phyloP scores from a whole-genome alignment of 2,888 invertebrate species.

The Belgica antarctica region DNA sequence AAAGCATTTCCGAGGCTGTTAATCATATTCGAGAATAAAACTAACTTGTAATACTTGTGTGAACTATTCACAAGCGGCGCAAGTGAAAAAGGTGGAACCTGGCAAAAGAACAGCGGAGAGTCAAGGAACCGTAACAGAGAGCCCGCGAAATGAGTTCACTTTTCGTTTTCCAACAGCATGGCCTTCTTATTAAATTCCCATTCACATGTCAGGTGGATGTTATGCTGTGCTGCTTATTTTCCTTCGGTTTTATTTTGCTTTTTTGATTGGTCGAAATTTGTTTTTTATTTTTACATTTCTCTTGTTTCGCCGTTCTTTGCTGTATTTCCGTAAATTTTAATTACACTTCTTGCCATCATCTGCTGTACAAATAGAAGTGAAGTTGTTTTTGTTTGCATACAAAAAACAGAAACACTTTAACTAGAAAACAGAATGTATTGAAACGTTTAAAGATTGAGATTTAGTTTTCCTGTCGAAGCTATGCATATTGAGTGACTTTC shows the following conservation, averaged over 20 bases:
- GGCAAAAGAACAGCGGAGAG: conserved; percentile 1
- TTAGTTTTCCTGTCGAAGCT: no score
- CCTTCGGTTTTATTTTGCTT: neutral
- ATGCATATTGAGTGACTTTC: no score
- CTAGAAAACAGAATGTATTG: no score
- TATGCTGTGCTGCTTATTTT: conserved; percentile 28
- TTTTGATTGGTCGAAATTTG: conserved; percentile 36
- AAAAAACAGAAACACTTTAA: no score
- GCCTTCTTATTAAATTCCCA: conserved; percentile 30
- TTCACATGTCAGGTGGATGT: conserved; percentile 43
- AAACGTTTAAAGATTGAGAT: no score
- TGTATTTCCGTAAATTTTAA: conserved; percentile 27
- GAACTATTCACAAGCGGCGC: conserved; percentile 3
- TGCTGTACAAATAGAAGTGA: conserved; percentile 5
- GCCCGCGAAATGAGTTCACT: conserved; percentile 1
- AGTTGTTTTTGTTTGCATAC: neutral
- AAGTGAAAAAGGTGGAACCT: conserved; percentile 5
- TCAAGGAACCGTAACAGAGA: conserved; percentile 34
- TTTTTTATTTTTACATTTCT: neutral
- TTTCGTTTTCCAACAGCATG: conserved; percentile 11
- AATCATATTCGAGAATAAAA: neutral
- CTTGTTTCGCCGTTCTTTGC: neutral
- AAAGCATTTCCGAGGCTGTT: neutral
- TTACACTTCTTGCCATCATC: conserved; percentile 22
- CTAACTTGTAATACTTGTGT: conserved; percentile 22